Conservation (phyloP, 2,113 vertebrate species). For the Fregata magnificens region DNA sequence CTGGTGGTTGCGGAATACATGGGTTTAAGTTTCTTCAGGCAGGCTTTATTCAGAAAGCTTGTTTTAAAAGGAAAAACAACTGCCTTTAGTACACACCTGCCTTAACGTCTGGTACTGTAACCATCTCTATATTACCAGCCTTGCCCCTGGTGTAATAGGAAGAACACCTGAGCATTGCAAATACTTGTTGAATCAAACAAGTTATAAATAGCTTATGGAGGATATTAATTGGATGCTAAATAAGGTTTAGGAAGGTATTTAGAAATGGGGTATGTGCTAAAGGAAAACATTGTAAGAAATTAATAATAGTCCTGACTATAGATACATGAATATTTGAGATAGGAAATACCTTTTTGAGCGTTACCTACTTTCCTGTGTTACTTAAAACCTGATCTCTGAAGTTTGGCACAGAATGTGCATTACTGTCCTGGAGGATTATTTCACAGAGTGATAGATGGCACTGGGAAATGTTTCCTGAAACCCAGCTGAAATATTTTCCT, state of each 20-base stretch:
- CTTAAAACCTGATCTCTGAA: background rate
- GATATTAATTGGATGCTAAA: background rate
- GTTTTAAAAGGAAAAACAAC: background rate
- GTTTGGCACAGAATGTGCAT: background rate
- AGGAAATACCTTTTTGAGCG: background rate
- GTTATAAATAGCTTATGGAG: background rate
- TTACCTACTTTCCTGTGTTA: background rate
- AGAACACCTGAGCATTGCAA: background rate
- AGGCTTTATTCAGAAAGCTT: background rate
- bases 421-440: background rate
- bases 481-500: background rate
- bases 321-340: background rate
- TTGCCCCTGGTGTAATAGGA: background rate
- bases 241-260: background rate
- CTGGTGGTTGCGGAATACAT: background rate
- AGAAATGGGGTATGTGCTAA: background rate
- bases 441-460: background rate
- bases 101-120: background rate
- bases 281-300: background rate
- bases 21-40: background rate
- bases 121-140: background rate
- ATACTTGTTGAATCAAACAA: background rate
- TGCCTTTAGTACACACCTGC: background rate
- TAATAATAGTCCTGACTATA: background rate
- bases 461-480: background rate